Base-by-base conservation (phyloP, 2,113 vertebrate species). In the Neotoma lepida region DNA sequence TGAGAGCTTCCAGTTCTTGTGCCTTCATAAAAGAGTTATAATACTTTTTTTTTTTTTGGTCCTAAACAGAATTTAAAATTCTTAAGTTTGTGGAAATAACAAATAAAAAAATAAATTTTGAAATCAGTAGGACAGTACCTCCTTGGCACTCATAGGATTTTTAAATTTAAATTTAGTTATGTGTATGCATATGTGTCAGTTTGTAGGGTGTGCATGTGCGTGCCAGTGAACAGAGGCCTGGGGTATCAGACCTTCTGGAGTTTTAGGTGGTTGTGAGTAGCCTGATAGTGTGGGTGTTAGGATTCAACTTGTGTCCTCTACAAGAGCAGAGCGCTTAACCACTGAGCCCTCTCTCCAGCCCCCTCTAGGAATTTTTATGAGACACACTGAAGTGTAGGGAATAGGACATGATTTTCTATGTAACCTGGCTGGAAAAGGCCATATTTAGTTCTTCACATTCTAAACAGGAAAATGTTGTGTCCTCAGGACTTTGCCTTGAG, bases 381-480 rank as follows among this genome's bases (percentile, higher is more conserved):
- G n/a, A 84, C 6, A 28, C 9, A 3, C 10, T 93, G 41, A 82
- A 85, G 28, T 20, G 3, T 12, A 70, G 33, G 85, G 30, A n/a
- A 87, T 46, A 56, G 54, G 20, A 91, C 78, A 90, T 22, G 13
- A 39, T 66, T 51, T 86, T 95, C 35, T n/a, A 66, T 66, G 41
- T 78, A 70, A 58, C 28, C 17, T 12, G 17, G 33, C 56, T n/a
- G 56, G 58, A 28, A 64, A 94, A 56, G 58, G 4, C 7, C 80
- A 22, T n/a, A 1, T 35, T 66, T 90, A 91, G 14, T 87, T 78
- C 74, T 87, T 94, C 51, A 87, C 26, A 63, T 56, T 95, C 14
- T 58, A 44, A 51, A 66, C 68, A 56, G 58, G 28, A 61, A 92
- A 82, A 76, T 82, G 26, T 49, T 4, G 0, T 64, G 15, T 46